These are phyloP conservation scores for Archivesica marissinica DNA, from an alignment of 1,140 invertebrate species.

Conservation along the genomic window DNA sequence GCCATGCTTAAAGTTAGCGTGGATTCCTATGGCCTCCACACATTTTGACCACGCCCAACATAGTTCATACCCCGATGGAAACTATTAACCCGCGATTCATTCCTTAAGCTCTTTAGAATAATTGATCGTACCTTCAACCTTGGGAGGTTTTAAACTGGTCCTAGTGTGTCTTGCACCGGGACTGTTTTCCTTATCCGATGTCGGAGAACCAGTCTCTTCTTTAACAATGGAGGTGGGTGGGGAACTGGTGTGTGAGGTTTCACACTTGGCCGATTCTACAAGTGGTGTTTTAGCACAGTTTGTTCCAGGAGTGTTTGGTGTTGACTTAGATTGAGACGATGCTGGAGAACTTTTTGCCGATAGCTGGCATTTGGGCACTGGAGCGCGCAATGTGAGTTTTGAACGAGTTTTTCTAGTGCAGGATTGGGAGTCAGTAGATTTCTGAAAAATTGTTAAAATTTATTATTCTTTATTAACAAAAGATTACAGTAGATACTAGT, in stretches of 20 bases:
- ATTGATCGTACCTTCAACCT: not conserved
- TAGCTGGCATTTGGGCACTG: not conserved
- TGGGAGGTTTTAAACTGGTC: not conserved
- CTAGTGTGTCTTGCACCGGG: not conserved
- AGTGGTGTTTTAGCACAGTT: no score
- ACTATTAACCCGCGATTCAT: no score
- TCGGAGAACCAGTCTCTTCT: not conserved
- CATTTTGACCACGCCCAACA: no score
- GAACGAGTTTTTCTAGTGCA: not conserved
- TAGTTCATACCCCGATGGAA: no score
- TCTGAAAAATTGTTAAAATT: not conserved
- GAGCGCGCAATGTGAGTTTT: conserved; percentile 20
- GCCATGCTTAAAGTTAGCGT: no score
- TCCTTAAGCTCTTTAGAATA: no score
- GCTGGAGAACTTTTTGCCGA: conserved; percentile 32
- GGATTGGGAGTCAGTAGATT: not conserved
- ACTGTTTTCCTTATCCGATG: conserved; percentile 29
- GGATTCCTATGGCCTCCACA: no score
- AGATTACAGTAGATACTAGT: no score
- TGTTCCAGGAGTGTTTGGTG: not conserved
- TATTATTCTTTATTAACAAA: not conserved
- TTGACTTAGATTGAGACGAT: not conserved
- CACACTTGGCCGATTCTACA: not conserved
- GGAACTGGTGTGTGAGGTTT: not conserved
- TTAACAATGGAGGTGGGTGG: not conserved